Evolutionary conservation across 2,797 vertebrate species (phyloP).

Genomic region (Hirundo rustica): DNA sequence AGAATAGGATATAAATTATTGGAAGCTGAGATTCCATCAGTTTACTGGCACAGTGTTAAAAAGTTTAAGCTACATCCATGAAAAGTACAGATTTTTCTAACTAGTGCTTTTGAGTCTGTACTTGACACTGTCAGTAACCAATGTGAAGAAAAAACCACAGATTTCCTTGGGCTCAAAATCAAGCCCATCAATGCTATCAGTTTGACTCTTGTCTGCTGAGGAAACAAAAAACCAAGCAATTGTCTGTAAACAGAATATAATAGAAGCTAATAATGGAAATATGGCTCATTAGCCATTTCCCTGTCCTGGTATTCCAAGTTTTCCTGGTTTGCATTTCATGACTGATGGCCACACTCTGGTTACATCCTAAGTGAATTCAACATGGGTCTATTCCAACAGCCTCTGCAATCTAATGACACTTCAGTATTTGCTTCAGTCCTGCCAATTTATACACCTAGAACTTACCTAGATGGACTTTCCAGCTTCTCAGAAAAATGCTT

Average conservation of each 20-base stretch:
- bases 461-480: background rate
- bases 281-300: background rate
- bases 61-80: background rate
- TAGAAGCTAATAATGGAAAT: background rate
- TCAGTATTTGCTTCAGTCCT: background rate
- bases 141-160: background rate
- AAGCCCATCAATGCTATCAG: background rate
- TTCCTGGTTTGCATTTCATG: background rate
- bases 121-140: background rate
- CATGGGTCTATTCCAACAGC: background rate
- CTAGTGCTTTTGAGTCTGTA: background rate
- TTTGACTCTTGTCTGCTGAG: background rate
- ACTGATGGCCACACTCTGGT: background rate
- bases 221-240: background rate
- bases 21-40: background rate
- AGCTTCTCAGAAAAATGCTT: background rate
- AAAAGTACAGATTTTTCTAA: background rate
- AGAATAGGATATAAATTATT: background rate
- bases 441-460: background rate
- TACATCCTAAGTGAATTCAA: background rate
- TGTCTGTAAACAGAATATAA: background rate
- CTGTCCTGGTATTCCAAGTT: background rate
- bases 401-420: background rate
- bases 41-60: background rate
- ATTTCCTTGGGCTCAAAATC: background rate